Base-by-base conservation (phyloP, 2,888 invertebrate genomes). In the Amiota mariae region DNA sequence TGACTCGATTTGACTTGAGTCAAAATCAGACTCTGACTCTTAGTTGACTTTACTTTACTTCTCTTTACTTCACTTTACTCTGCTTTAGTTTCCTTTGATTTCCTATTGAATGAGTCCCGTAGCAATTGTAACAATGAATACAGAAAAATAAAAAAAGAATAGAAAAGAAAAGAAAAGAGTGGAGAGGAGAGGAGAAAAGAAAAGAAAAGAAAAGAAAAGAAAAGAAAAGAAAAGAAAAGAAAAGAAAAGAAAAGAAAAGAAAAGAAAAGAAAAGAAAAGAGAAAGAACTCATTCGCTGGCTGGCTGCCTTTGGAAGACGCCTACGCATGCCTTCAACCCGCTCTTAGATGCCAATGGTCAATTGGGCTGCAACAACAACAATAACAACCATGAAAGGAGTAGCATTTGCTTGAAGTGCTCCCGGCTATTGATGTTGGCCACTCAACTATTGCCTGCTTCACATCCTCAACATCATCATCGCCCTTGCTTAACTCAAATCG, bases 21-120 rank as follows among this genome's bases (percentile, higher is more conserved):
- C 36, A 36, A 36, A 36, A 36, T 36, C 36, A 36, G 36, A 36
- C 36, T 36, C 36, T 20, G 59, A 63, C 12, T n/a, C 24, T 24
- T 63, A n/a, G 54, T 51, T 12, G 54, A 51, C 54, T n/a, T 12
- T 51, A 51, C n/a, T 54, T 54, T 10, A 46, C 63, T 63, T 63
- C 9, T 2, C 46, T 54, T 54, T 10, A 46, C 63, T 63, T 63
- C n/a, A 13, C 46, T 54, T 54, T 54, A 8, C 1, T 54, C n/a
- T 54, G n/a, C 8, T 54, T 54, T 54, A 6, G 15, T 54, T n/a
- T 54, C 54, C 8, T 54, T 54, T 54, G 59, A 59, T 59, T 59
- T 59, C 18, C 18, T 20, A 59, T 59, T 59, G 59, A 59, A 59
- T 15, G 59, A 15, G 11, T 20, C 59, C 59, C 20, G 20, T 4